These are phyloP conservation scores for Hydrotaea cyrtoneurina DNA, from an alignment of 2,888 invertebrate genomes.

Conservation along the genomic window DNA sequence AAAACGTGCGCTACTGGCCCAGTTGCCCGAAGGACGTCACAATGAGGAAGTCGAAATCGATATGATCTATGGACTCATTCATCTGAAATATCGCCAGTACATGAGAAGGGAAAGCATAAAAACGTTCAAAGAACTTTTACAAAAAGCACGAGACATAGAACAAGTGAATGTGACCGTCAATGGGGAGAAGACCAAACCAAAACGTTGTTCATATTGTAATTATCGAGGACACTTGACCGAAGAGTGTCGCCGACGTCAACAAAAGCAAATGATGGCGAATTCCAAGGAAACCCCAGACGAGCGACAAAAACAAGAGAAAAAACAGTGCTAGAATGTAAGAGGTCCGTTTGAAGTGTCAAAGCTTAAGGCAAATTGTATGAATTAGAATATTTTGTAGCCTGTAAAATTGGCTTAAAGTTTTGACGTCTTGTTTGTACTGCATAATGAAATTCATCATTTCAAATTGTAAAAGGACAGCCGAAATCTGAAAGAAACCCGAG, in stretches of 20 bases:
- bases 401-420: too few species aligned
- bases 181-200: slow-evolving; percentile 68
- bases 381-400: too few species aligned
- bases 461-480: too few species aligned
- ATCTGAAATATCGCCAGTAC: slow-evolving; percentile 77
- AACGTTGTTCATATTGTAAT: slow-evolving; percentile 76
- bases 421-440: too few species aligned
- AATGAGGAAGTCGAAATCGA: slow-evolving; percentile 76
- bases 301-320: not conserved
- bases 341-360: too few species aligned
- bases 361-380: too few species aligned
- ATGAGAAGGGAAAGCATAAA: slow-evolving; percentile 73
- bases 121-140: slow-evolving; percentile 75
- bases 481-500: too few species aligned
- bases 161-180: slow-evolving; percentile 69
- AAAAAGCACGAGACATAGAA: slow-evolving; percentile 77
- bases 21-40: slow-evolving; percentile 76
- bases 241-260: slow-evolving; percentile 73
- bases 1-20: slow-evolving; percentile 76
- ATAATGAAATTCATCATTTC: too few species aligned
- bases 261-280: not conserved
- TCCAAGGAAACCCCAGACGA: not conserved
- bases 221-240: slow-evolving; percentile 75
- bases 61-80: slow-evolving; percentile 76
- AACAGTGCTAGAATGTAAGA: not conserved